Evolutionary conservation across 30 jellyfish, hydroid and myxozoan species (phyloP).

Genomic region (Aurelia sp.): DNA sequence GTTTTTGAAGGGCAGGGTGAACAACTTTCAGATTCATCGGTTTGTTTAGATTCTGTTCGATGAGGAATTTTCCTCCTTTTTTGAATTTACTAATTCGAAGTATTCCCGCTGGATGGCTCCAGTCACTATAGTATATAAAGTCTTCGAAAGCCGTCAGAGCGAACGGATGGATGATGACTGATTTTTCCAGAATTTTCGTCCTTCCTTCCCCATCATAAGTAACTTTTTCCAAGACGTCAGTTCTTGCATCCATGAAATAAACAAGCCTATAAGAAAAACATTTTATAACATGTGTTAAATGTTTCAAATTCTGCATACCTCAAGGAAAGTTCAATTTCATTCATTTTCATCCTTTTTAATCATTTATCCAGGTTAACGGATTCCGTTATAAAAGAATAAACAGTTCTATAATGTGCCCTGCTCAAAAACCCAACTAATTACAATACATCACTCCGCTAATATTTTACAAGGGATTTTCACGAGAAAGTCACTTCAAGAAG

Average conservation of each 20-base stretch:
- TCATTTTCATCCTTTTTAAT: too few relatives aligned
- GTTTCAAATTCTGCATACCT: too few relatives aligned
- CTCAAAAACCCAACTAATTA: too few relatives aligned
- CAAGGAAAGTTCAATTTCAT: too few relatives aligned
- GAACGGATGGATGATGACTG: constrained; percentile 86
- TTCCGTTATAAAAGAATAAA: too few relatives aligned
- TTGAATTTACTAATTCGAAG: constrained; percentile 61
- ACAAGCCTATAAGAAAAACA: constrained; percentile 51
- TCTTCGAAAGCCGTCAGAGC: constrained; percentile 90
- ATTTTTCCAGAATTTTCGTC: constrained; percentile 70
- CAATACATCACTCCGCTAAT: too few relatives aligned
- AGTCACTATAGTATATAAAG: constrained; percentile 83
- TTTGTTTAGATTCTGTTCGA: constrained; percentile 55
- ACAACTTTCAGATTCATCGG: constrained; percentile 92
- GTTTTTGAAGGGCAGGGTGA: constrained; percentile 87
- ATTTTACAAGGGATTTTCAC: too few relatives aligned
- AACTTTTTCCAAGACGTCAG: constrained; percentile 68
- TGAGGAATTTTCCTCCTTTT: constrained; percentile 69
- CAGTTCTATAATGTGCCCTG: too few relatives aligned
- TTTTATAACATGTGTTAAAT: too few relatives aligned
- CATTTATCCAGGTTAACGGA: too few relatives aligned
- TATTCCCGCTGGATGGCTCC: constrained; percentile 93
- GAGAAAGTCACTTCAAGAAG: too few relatives aligned
- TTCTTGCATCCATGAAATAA: constrained; percentile 85
- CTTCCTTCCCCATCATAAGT: constrained; percentile 81